Evolutionary conservation across 2,888 invertebrate genomes (phyloP).

Genomic region (Acleris laterana): DNA sequence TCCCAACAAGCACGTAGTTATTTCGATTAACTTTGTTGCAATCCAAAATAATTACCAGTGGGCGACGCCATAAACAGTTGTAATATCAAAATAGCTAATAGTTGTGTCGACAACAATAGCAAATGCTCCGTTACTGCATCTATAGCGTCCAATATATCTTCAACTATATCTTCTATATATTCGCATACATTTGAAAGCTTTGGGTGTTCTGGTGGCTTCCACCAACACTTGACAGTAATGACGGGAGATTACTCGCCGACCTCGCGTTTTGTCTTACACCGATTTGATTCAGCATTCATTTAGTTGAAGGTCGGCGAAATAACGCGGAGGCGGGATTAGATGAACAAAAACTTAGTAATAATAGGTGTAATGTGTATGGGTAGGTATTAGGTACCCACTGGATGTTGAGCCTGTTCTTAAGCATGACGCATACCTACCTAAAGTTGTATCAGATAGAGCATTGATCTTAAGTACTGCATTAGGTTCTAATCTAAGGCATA

Average conservation of each 20-base stretch:
- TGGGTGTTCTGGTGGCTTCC: constrained; percentile 10
- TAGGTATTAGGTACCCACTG: background rate
- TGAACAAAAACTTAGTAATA: constrained; percentile 36
- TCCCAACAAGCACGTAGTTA: constrained; percentile 2
- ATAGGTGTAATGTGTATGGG: constrained; percentile 17
- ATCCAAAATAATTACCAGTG: constrained; percentile 14
- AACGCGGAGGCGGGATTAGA: constrained; percentile 41
- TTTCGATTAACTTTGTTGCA: constrained; percentile 14
- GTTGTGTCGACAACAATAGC: constrained; percentile 19
- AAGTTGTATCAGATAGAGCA: too few species aligned
- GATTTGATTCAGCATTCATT: constrained; percentile 45
- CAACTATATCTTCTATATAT: background rate
- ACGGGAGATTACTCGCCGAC: constrained; percentile 40
- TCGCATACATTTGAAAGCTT: background rate
- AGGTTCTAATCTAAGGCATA: too few species aligned
- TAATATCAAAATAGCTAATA: constrained; percentile 19
- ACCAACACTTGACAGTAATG: constrained; percentile 40
- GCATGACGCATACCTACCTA: too few species aligned
- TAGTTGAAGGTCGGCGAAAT: constrained; percentile 40
- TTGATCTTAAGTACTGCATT: too few species aligned
- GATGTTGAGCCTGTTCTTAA: too few species aligned
- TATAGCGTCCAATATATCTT: constrained; percentile 7
- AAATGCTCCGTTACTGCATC: constrained; percentile 27
- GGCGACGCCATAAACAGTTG: constrained; percentile 17
- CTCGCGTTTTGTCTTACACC: constrained; percentile 48